A percentile compares a stretch with the other conserved stretches of the same genome.
phyloP scores from a whole-genome alignment of 2,888 invertebrate genomes.

The Caenorhabditis uteleia region DNA sequence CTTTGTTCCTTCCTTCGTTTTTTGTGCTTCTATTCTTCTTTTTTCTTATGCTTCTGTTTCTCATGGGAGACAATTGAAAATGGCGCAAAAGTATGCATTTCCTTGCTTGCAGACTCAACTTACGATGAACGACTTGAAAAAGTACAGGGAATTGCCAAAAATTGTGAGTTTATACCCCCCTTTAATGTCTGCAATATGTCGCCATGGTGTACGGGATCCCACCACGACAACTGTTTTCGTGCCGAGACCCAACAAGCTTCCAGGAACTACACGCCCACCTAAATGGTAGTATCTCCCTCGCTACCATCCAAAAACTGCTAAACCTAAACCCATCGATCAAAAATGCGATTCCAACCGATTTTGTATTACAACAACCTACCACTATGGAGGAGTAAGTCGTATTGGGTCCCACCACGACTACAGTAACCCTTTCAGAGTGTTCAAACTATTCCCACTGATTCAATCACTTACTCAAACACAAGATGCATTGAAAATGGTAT shows the following conservation, averaged over 20 bases:
- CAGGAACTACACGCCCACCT: conserved; percentile 45
- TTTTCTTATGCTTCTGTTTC: background rate
- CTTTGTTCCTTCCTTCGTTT: background rate
- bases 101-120: no score
- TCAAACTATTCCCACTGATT: conserved; percentile 36
- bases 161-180: background rate
- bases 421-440: conserved; percentile 14
- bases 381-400: conserved; percentile 7
- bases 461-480: conserved; percentile 24
- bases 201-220: no score
- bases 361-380: conserved; percentile 2
- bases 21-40: background rate
- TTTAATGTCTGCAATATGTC: background rate
- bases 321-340: background rate
- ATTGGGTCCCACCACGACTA: background rate
- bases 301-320: conserved; percentile 20
- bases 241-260: background rate
- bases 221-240: no score
- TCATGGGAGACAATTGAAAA: background rate
- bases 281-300: conserved; percentile 40
- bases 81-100: no score
- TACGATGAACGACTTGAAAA: no score
- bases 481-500: conserved; percentile 16
- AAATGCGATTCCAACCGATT: background rate
- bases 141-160: background rate